phyloP scores from a whole-genome alignment of 2,888 invertebrate species.

The Cordilura impudica region DNA sequence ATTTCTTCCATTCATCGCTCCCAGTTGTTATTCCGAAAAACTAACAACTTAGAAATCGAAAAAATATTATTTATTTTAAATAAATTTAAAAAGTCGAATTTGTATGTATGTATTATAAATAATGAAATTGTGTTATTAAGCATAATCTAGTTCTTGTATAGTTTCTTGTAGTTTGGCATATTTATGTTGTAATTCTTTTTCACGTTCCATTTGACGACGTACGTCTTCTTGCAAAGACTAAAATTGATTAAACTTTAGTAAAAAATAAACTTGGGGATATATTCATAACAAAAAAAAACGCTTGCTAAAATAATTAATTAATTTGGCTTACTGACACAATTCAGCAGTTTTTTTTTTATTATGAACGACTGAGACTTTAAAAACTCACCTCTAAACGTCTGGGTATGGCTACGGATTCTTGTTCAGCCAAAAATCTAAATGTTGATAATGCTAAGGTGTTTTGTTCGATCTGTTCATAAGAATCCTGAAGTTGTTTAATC shows the following conservation, averaged over 20 bases:
- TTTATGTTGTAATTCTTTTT: conserved; percentile 90
- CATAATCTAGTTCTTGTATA: conserved; percentile 30
- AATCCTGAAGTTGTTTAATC: conserved; percentile 91
- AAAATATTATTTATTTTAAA: too few relatives aligned
- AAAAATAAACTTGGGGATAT: not conserved
- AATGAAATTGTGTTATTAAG: conserved; percentile 6
- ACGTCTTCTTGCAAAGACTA: conserved; percentile 95
- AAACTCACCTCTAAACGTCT: conserved; percentile 87
- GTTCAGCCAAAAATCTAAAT: conserved; percentile 91
- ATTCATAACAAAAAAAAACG: too few relatives aligned
- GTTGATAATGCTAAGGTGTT: conserved; percentile 92
- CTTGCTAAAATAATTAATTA: too few relatives aligned
- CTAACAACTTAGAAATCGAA: too few relatives aligned
- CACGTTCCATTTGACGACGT: conserved; percentile 92
- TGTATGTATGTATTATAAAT: not conserved
- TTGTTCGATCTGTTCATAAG: conserved; percentile 94
- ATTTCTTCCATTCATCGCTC: too few relatives aligned
- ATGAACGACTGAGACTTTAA: too few relatives aligned
- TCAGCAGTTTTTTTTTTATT: too few relatives aligned
- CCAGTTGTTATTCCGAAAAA: too few relatives aligned
- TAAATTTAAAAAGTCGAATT: too few relatives aligned
- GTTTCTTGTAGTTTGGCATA: conserved; percentile 86
- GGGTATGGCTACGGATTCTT: conserved; percentile 94
- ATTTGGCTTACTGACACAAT: too few relatives aligned
- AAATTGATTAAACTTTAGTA: too few relatives aligned